Percentiles rank a stretch among this genome's conserved stretches.
Conservation (phyloP, 2,797 vertebrate genomes). For the Thamnophis elegans region DNA sequence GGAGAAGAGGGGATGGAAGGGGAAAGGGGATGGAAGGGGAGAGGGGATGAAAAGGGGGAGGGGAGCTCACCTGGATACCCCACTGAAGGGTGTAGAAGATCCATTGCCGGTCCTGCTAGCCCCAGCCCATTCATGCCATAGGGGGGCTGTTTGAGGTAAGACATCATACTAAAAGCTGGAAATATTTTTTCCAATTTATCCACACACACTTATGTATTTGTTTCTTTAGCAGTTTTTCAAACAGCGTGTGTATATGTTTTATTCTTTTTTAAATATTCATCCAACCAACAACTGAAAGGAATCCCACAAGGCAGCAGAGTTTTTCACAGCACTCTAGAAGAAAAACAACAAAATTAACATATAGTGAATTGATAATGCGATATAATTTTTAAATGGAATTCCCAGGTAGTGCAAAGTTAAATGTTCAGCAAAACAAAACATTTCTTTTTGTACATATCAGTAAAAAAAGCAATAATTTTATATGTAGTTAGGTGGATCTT, state of each 20-base stretch:
- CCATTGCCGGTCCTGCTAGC: conserved; percentile 90
- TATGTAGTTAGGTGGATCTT: neutral
- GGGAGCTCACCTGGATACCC: conserved; percentile 86
- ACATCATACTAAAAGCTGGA: conserved; percentile 95
- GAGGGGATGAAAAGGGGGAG: too few species aligned
- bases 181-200: conserved; percentile 53
- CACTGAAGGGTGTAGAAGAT: conserved; percentile 92
- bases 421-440: neutral
- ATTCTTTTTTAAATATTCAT: neutral
- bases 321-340: neutral
- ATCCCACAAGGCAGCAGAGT: neutral
- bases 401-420: neutral
- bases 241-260: neutral
- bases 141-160: conserved; percentile 98
- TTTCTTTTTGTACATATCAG: neutral
- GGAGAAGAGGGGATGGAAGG: neutral
- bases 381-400: neutral
- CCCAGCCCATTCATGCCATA: conserved; percentile 95
- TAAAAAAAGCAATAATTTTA: neutral
- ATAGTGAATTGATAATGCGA: neutral
- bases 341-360: neutral
- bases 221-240: neutral
- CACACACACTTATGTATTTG: neutral
- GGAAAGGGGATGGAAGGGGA: too few species aligned
- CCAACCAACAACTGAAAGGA: neutral